Evolutionary conservation across 2,797 vertebrate species (phyloP).

Genomic region (Rhinatrema bivittatum): DNA sequence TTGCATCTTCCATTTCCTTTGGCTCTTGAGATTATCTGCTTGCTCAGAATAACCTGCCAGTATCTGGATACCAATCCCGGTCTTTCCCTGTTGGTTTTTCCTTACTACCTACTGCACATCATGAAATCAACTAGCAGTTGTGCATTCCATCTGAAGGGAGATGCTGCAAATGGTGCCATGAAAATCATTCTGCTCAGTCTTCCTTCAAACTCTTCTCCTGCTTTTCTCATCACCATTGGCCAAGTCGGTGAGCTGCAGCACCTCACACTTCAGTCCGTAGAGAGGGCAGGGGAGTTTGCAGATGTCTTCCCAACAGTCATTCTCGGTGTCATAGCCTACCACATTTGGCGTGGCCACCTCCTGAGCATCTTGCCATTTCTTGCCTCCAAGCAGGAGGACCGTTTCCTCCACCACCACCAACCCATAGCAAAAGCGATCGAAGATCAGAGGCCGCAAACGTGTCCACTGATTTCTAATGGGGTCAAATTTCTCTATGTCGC

Average conservation of each 20-base stretch:
- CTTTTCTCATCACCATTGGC: slow-evolving; percentile 5
- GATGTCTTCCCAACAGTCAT: slow-evolving; percentile 82
- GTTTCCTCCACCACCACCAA: slow-evolving; percentile 64
- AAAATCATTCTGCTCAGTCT: no score
- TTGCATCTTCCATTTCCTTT: no score
- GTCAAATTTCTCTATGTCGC: slow-evolving; percentile 85
- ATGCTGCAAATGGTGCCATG: no score
- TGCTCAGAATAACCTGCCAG: no score
- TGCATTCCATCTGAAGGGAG: no score
- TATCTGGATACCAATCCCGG: no score
- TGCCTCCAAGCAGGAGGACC: slow-evolving; percentile 79
- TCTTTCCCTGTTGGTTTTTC: no score
- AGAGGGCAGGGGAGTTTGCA: slow-evolving; percentile 75
- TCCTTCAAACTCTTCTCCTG: neutral
- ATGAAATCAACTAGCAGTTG: no score
- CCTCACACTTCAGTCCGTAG: slow-evolving; percentile 72
- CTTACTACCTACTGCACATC: no score
- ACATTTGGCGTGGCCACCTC: slow-evolving; percentile 75
- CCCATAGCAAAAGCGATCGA: slow-evolving; percentile 82
- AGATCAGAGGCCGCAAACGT: slow-evolving; percentile 68
- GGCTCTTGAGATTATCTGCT: no score
- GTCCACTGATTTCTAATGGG: slow-evolving; percentile 73
- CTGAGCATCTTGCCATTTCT: slow-evolving; percentile 78
- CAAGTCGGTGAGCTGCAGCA: slow-evolving; percentile 66
- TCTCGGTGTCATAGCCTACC: slow-evolving; percentile 79